Base-by-base conservation (phyloP, 1,140 invertebrate species). In the Armadillidium nasatum region DNA sequence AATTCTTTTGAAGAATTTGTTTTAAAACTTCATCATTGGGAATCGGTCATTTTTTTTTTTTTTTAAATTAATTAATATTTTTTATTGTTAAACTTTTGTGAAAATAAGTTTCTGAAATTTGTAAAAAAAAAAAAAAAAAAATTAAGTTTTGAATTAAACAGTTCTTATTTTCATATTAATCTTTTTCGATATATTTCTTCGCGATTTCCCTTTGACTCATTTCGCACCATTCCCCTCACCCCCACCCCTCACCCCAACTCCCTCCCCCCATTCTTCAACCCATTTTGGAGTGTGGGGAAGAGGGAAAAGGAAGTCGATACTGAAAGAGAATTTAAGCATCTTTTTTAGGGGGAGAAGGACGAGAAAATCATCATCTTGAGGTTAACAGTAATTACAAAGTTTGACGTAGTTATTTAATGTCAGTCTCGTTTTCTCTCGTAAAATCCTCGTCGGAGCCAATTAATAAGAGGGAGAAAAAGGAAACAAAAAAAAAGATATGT, bases 351-450 rank as follows among this genome's bases (percentile, higher is more conserved):
- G 21, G 71, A 7, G 10, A 21, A 45, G 44, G 43, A 33, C 44
- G 23, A 13, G 10, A n/a, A 44, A 60, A 54, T 74, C 50, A 66
- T 73, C 74, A 74, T 67, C 76, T 67, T 73, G 60, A 73, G 73
- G 77, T 75, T 75, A 75, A 19, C 67, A 78, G 75, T 75, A 78
- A 78, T 78, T 78, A 78, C 73, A 75, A 78, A 78, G 69, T 78
- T 78, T 75, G 73, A 67, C 72, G 50, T 72, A 78, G 73, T 78
- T 78, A 78, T 78, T 46, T 74, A 71, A 75, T 71, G 73, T 74
- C 73, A 75, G 74, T 70, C 75, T 60, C 72, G 71, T 77, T 77
- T 77, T 77, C 72, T 71, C 19, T 22, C 43, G n/a, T 13, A 45
- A 11, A 10, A 21, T 33, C 23, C 73, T 44, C 44, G 15, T 19